A percentile compares a stretch with the other conserved stretches of the same genome.
These are phyloP conservation scores for Ormyrus nitidulus DNA, from an alignment of 2,888 invertebrate species.

Conservation along the genomic window DNA sequence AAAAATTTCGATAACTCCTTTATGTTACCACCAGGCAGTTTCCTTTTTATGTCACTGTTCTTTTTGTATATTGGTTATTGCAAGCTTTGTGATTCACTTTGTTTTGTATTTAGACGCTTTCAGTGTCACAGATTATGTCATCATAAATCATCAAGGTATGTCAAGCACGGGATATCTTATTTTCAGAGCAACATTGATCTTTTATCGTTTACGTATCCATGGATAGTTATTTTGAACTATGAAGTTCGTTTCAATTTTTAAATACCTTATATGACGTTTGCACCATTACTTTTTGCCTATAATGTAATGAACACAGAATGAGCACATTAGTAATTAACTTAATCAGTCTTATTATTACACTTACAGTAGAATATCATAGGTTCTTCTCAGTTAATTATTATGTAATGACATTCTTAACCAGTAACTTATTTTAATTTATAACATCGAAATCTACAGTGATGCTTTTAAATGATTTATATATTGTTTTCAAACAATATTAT, in stretches of 20 bases:
- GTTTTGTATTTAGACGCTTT: no score
- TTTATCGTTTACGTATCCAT: no score
- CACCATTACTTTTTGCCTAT: constrained; percentile 29
- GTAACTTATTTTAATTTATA: no score
- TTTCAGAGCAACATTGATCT: no score
- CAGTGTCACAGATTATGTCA: no score
- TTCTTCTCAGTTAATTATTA: no score
- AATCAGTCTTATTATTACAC: background rate
- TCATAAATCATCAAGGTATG: no score
- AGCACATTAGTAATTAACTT: constrained; percentile 2
- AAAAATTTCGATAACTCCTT: background rate
- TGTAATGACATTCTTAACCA: no score
- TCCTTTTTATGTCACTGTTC: background rate
- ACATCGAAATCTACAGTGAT: background rate
- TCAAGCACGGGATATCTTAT: no score
- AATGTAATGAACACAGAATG: constrained; percentile 13
- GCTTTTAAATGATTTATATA: background rate
- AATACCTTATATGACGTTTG: constrained; percentile 33
- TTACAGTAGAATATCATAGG: background rate
- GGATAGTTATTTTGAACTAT: no score
- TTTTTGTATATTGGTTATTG: no score
- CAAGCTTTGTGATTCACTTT: background rate
- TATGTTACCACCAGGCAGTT: constrained; percentile 9
- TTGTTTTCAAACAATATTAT: background rate
- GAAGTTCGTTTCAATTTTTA: background rate